Evolutionary conservation across 2,888 invertebrate species (phyloP).

Genomic region (Dysmachus trigonus): DNA sequence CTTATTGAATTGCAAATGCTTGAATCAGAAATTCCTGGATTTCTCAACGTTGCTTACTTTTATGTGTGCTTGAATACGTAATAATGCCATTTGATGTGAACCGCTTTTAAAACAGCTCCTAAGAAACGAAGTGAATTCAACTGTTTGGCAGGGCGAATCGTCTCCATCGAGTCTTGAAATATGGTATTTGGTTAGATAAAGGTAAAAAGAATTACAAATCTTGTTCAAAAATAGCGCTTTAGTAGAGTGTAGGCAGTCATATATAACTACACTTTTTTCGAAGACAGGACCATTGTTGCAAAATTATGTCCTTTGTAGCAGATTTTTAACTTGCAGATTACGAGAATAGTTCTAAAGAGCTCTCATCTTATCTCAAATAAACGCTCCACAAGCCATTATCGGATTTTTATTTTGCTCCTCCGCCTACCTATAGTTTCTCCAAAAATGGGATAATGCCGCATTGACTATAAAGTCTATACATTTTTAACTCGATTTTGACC

Average conservation of each 20-base stretch:
- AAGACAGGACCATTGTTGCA: too few relatives aligned
- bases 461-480: too few relatives aligned
- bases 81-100: background rate
- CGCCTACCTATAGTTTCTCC: too few relatives aligned
- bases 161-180: background rate
- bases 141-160: background rate
- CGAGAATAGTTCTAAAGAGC: too few relatives aligned
- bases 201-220: background rate
- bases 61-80: background rate
- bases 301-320: too few relatives aligned
- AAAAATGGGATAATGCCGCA: too few relatives aligned
- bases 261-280: too few relatives aligned
- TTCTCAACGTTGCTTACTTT: background rate
- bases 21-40: conserved; percentile 8
- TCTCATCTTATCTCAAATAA: too few relatives aligned
- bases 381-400: too few relatives aligned
- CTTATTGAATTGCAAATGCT: conserved; percentile 39
- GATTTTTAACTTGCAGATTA: too few relatives aligned
- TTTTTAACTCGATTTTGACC: too few relatives aligned
- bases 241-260: background rate
- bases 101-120: background rate
- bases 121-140: background rate
- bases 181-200: background rate
- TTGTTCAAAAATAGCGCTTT: background rate
- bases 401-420: too few relatives aligned